Percentiles rank a stretch among this genome's conserved stretches.
phyloP scores from a whole-genome alignment of 2,113 vertebrate genomes.

The Rhizomys pruinosus region DNA sequence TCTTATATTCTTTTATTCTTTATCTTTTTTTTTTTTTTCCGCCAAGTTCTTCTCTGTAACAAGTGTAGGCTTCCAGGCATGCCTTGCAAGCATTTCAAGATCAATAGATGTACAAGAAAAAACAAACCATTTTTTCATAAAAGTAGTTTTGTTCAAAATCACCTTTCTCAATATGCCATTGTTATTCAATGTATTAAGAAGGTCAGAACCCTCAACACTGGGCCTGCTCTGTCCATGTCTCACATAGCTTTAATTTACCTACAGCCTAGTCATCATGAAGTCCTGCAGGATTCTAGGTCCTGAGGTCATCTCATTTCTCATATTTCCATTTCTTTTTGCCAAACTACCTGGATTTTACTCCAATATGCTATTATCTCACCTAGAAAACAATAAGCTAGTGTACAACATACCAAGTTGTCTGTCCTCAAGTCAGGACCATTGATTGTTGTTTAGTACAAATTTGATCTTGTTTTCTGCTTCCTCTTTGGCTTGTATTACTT shows the following conservation, averaged over 20 bases:
- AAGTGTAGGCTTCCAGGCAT: neutral
- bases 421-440: neutral
- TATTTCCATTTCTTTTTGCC: neutral
- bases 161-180: neutral
- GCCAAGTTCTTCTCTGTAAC: neutral
- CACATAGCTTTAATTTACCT: neutral
- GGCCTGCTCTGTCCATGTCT: neutral
- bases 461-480: neutral
- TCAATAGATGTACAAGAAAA: neutral
- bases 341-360: neutral
- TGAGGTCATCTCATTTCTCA: neutral
- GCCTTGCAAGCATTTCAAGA: neutral
- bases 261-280: neutral
- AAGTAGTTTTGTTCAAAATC: neutral
- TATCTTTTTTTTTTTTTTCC: neutral
- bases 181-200: neutral
- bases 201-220: neutral
- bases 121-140: neutral
- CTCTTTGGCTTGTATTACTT: neutral
- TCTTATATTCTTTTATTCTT: neutral
- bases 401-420: neutral
- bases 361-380: no score
- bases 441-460: neutral
- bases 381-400: neutral
- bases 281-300: neutral